Evolutionary conservation across 2,888 invertebrate genomes (phyloP), one percentile per base, ranked within the genome.

Genomic region (Hetaerina titia): DNA sequence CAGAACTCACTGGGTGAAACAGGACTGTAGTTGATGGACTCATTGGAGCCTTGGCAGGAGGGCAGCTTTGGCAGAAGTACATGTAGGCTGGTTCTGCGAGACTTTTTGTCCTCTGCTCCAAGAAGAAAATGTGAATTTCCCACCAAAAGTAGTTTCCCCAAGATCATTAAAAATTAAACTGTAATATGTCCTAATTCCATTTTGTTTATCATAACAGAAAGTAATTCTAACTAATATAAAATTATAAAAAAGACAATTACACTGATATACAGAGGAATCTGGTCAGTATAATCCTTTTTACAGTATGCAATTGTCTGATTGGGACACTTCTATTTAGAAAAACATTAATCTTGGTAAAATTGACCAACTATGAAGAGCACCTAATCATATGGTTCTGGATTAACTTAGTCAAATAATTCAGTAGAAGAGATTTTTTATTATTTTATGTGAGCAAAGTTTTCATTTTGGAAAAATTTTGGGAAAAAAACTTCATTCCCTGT

Each of bases 1-100:
- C 90, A 89, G 57, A 95, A 94, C 94, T 69, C 81, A 97, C 97
- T 97, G 97, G 97, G 97, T 96, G 97, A 97, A 96, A 97, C 97
- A 96, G 97, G 97, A 96, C 97, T 97, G 96, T 97, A 97, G 96
- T 97, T 97, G 96, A 97, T 96, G 96, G 97, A 97, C 96, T 97
- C 97, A 96, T 97, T 97, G 95, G 97, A 97, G 95, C 96, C 95
- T 95, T 92, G 92, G 64, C 94, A 63, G 63, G 95, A 92, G 96
- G 97, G 97, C 96, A 97, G 97, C 97, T 97, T 97, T 96, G 97
- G 97, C 96, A 97, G 96, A 95, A 97, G 96, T 96, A 97, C 97
- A 96, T 97, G 97, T 95, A 97, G 96, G 96, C 97, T 97, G 96
- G 97, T 96, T 96, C 97, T 96, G 96, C 97, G 96, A 96, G 96